Percentiles rank a stretch among this genome's conserved stretches.
phyloP scores from a whole-genome alignment of 1,140 invertebrate genomes.

The Drosophila sproati region DNA sequence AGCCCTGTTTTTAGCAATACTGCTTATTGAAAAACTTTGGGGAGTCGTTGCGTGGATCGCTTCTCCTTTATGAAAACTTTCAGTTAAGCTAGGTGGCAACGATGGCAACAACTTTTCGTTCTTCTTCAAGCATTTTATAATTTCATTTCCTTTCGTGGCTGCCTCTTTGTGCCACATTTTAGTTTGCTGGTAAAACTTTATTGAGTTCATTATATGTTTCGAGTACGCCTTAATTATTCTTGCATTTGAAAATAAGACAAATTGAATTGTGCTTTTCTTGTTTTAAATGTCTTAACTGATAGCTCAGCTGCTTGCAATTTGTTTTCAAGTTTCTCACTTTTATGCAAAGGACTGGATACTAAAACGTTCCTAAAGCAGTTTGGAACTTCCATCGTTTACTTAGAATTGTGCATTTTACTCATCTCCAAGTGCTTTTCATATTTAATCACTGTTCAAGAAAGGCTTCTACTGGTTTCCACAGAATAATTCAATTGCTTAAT shows the following conservation, averaged over 20 bases:
- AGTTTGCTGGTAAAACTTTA: conserved; percentile 49
- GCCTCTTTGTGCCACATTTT: conserved; percentile 27
- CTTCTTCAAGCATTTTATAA: conserved; percentile 52
- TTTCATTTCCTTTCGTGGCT: conserved; percentile 49
- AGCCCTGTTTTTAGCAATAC: conserved; percentile 58
- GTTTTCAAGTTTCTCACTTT: conserved; percentile 1
- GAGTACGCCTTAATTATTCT: conserved; percentile 62
- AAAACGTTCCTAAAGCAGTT: not conserved
- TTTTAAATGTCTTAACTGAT: conserved; percentile 27
- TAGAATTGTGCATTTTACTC: no score
- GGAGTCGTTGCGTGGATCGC: conserved; percentile 20
- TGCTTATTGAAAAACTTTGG: conserved; percentile 76
- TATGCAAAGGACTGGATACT: conserved; percentile 22
- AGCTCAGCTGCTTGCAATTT: conserved; percentile 5
- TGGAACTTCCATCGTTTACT: not conserved
- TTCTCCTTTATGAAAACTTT: conserved; percentile 55
- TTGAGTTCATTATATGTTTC: conserved; percentile 60
- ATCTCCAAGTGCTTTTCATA: no score
- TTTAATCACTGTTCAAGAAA: not conserved
- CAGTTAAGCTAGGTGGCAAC: conserved; percentile 63
- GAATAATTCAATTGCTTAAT: not conserved
- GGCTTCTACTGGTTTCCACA: no score
- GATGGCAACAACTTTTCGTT: conserved; percentile 59
- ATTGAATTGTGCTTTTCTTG: conserved; percentile 48
- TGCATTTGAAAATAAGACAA: conserved; percentile 51